Base-by-base conservation (phyloP, 2,113 vertebrate genomes). In the Bufo bufo region DNA sequence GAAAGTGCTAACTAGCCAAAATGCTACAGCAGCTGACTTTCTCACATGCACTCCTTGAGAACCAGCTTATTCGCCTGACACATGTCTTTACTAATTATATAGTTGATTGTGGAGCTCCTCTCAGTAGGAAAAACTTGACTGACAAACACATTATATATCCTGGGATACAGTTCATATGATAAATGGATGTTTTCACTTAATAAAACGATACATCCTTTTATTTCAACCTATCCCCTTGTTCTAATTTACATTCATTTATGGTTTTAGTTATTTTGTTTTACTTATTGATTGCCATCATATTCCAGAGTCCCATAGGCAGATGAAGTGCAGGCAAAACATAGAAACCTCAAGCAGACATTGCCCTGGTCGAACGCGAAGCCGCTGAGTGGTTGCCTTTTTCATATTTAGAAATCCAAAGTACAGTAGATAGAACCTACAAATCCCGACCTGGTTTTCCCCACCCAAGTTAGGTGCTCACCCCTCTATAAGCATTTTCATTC, bases 41-140 rank as follows among this genome's bases (percentile, higher is more conserved):
- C 71, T 74, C 71, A 74, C 71, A 74, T 49, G 17, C 71, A 47
- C 71, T 45, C 14, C 71, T 19, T 17, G 45, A 17, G 43, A 47
- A 74, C 14, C 71, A 74, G 71, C 71, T 49, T 47, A 47, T 74
- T 47, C 14, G 16, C 17, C 71, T 74, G 43, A 74, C 43, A 74
- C 43, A 47, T 74, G 71, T 74, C 71, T 74, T 74, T 74, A 47
- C 71, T 74, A 74, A 74, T 74, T 74, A 74, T 49, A 74, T 74
- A 2, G 45, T 74, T 47, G 71, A n/a, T 43, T 2, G 13, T 8
- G 71, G 49, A 74, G 14, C 45, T 47, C 45, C 49, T n/a, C 45
- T 47, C 71, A 8, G 43, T 74, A 74, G 43, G 16, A 74, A 74
- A 74, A 74, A 47, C 71, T 16, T 74, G 19, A 45, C 71, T 74